Evolutionary conservation across 2,888 invertebrate genomes (phyloP), one percentile per base, ranked within the genome.

Genomic region (Chalcis sispes): DNA sequence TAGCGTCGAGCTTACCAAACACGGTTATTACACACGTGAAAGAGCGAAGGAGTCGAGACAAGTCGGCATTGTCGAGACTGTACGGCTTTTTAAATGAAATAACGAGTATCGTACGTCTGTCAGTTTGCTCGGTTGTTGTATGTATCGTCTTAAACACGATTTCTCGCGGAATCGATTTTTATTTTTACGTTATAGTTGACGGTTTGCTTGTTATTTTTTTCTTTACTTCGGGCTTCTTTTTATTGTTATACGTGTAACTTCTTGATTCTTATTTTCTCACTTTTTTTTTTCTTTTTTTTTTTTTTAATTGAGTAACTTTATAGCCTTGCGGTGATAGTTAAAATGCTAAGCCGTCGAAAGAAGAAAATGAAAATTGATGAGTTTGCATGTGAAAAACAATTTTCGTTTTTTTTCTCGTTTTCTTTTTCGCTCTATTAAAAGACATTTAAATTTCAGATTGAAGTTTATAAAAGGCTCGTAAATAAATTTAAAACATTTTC

Each of bases 181-280:
- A 10, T 42, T 0, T 2, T 5, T 1, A n/a, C 18, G n/a, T 8
- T 10, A 0, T 48, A n/a, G 18, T 27, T 8, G 29, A 23, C 13
- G 10, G 3, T 23, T 0, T 1, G 1, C 1, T 27, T 27, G 27
- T 8, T 10, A 0, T 48, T 20, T 29, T 27, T 8, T 50, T 50
- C 13, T 20, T 4, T 23, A 15, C 27, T 52, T 29, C 20, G 25
- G 48, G 18, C 48, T 20, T 8, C 46, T 23, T 10, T n/a, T 40
- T 18, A 36, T 67, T 27, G 54, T 36, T 54, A 36, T 10, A 4
- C 10, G 4, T 29, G 13, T 56, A n/a, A 42, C 59, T 59, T 59
- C 70, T 70, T 27, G 61, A 71, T 42, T 62, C 71, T 61, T 66
- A 58, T 58, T 72, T 56, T 72, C 65, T 72, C 54, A 58, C 72